These are phyloP conservation scores for Nyleta sp. DNA, from an alignment of 2,888 invertebrate species.

Conservation along the genomic window DNA sequence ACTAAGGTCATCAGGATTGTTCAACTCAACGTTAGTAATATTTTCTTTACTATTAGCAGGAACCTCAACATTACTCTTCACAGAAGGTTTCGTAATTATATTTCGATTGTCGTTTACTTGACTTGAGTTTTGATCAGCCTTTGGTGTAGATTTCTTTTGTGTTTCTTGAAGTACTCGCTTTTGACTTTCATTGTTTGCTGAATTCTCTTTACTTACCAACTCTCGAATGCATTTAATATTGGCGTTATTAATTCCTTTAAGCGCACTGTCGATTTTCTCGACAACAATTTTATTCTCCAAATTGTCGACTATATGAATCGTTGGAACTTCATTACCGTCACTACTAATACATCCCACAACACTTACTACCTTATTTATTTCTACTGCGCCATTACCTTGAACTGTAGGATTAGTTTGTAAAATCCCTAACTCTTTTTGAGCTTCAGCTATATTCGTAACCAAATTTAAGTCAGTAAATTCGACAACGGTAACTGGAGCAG, in stretches of 20 bases:
- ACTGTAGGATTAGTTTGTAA: slow-evolving; percentile 22
- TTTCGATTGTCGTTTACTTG: background rate
- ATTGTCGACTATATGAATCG: slow-evolving; percentile 79
- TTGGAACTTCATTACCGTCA: slow-evolving; percentile 76
- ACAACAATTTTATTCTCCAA: slow-evolving; percentile 72
- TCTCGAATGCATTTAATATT: slow-evolving; percentile 64
- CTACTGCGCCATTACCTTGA: slow-evolving; percentile 27
- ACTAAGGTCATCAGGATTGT: slow-evolving; percentile 79
- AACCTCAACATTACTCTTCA: background rate
- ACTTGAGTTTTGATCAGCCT: background rate
- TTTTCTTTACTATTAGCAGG: slow-evolving; percentile 22
- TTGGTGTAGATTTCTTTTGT: background rate
- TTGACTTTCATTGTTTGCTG: slow-evolving; percentile 3
- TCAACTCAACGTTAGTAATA: slow-evolving; percentile 72
- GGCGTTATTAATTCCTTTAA: slow-evolving; percentile 58
- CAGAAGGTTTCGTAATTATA: background rate
- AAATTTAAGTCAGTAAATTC: slow-evolving; percentile 72
- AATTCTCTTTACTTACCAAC: slow-evolving; percentile 53
- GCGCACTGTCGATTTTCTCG: slow-evolving; percentile 66
- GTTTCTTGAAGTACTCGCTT: slow-evolving; percentile 9
- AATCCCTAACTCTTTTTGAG: slow-evolving; percentile 42
- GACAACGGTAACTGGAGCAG: slow-evolving; percentile 70
- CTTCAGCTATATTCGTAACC: slow-evolving; percentile 48
- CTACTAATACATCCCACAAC: slow-evolving; percentile 76
- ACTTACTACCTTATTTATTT: slow-evolving; percentile 70